These are phyloP conservation scores for Poeciliopsis turrubarensis DNA, from an alignment of 2,113 vertebrate genomes.

Conservation along the genomic window DNA sequence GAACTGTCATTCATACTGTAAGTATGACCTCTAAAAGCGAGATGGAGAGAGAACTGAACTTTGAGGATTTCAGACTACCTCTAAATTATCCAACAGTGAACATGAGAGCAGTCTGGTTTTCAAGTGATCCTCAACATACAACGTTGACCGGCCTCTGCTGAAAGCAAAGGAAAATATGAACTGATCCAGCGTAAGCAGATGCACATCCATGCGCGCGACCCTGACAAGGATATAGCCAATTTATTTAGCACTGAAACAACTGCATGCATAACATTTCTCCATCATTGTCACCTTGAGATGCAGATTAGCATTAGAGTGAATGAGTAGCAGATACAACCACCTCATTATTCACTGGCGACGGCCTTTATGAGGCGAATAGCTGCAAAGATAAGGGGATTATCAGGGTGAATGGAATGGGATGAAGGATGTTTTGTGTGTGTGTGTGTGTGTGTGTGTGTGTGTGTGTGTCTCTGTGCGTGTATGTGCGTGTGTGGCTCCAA, in stretches of 20 bases:
- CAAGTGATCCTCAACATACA: not conserved
- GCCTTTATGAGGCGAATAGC: conserved; percentile 61
- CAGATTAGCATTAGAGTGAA: conserved; percentile 58
- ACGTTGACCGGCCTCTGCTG: not conserved
- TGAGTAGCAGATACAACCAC: conserved; percentile 41
- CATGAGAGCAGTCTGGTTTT: not conserved
- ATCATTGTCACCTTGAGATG: conserved; percentile 61
- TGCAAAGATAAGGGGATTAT: conserved; percentile 71
- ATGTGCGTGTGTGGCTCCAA: not conserved
- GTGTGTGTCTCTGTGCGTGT: not conserved
- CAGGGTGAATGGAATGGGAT: conserved; percentile 53
- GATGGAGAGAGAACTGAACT: conserved; percentile 38
- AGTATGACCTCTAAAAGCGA: conserved; percentile 19
- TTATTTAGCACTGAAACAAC: conserved; percentile 14
- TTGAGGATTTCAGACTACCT: conserved; percentile 15
- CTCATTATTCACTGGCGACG: conserved; percentile 62
- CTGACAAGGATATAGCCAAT: conserved; percentile 7
- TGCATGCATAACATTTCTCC: conserved; percentile 28
- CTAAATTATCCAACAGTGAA: not conserved
- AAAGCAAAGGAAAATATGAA: not conserved
- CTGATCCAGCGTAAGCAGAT: not conserved
- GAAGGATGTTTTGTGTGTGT: conserved; percentile 27
- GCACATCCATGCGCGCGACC: not conserved
- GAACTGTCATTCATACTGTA: conserved; percentile 52
- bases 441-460: not conserved